Percentiles rank a stretch among this genome's conserved stretches.
These are phyloP conservation scores for Acholoe squamosa DNA, from an alignment of 2,888 invertebrate species.

Conservation along the genomic window DNA sequence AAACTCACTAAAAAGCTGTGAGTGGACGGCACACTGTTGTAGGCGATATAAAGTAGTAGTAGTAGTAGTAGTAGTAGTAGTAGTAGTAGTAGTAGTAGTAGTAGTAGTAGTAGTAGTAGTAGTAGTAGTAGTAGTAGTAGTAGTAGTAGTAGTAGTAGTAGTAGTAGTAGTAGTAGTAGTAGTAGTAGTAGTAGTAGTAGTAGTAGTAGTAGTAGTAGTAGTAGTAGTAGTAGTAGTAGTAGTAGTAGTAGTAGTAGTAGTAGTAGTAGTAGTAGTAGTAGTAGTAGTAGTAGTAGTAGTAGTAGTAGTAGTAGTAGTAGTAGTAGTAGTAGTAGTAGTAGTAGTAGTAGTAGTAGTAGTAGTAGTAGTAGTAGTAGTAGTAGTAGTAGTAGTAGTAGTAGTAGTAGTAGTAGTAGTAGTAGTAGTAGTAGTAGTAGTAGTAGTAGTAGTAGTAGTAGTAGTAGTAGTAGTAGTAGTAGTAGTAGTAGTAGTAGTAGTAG, in stretches of 20 bases:
- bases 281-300: no score
- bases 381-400: slow-evolving; percentile 31
- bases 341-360: slow-evolving; percentile 55
- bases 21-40: no score
- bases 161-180: slow-evolving; percentile 62
- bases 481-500: slow-evolving; percentile 66
- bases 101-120: no score
- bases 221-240: slow-evolving; percentile 48
- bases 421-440: not conserved
- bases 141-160: no score
- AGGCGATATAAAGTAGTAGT: no score
- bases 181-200: slow-evolving; percentile 55
- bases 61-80: no score
- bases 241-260: slow-evolving; percentile 26
- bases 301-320: slow-evolving; percentile 51
- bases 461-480: slow-evolving; percentile 52
- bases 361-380: slow-evolving; percentile 55
- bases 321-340: slow-evolving; percentile 49
- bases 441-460: slow-evolving; percentile 61
- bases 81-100: no score
- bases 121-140: no score
- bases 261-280: not conserved
- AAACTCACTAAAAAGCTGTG: no score
- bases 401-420: not conserved
- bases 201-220: slow-evolving; percentile 50